Evolutionary conservation across 2,797 vertebrate species (phyloP), one percentile per base, ranked within the genome.

Genomic region (Heliangelus exortis): DNA sequence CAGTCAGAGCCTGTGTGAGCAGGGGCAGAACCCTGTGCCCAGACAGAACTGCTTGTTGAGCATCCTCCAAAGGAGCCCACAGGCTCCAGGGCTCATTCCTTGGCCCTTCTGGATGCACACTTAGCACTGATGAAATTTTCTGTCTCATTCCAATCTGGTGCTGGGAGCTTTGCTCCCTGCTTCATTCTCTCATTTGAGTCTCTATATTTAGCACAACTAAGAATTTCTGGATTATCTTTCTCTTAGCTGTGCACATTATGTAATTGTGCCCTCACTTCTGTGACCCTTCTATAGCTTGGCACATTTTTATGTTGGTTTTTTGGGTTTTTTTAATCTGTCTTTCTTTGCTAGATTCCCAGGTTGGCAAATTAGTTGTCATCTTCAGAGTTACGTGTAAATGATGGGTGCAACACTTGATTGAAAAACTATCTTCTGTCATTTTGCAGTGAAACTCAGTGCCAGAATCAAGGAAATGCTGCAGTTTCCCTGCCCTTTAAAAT

Each of bases 1-100:
- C 9, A 53, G n/a, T 19, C 14, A 2, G 62, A 89, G 50, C 8
- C 59, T 48, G 3, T 0, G 0, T 2, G 5, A 17, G 10, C 12
- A 41, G 54, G 48, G 53, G n/a, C 43, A 29, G 45, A 33, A 86
- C 69, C 33, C 43, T 23, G 23, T 20, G 48, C 26, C 12, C 65
- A 81, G 8, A 48, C 14, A 0, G 8, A 61, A 9, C 63, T 25
- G 59, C 41, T 62, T 45, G 10, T 2, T 3, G 39, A 26, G 25
- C 8, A 13, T 1, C 0, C 36, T 74, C 45, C 73, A 41, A 13
- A 69, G 59, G 15, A 50, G 45, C 41, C 67, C 67, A 16, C 47
- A 31, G 55, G 73, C 6, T 1, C 15, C 39, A 31, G 26, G 21
- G 10, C 34, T 31, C 0, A 0, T 22, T 34, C 33, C 48, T 65